These are phyloP conservation scores for Mandrillus leucophaeus DNA, from an alignment of 2,113 vertebrate genomes.

Conservation along the genomic window DNA sequence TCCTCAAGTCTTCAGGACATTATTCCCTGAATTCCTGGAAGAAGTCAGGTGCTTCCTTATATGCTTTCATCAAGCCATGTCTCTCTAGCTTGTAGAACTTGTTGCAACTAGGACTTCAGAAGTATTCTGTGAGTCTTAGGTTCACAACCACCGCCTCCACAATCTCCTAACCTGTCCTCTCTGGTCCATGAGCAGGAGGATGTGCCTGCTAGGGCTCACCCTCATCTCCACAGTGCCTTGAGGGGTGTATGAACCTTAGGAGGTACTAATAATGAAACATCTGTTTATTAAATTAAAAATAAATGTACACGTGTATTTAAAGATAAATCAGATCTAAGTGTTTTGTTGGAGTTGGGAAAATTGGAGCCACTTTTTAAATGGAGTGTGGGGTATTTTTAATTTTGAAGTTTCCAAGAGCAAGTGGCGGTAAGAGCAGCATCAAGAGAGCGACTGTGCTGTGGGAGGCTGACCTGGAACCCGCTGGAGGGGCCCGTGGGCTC, in stretches of 20 bases:
- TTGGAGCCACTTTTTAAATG: neutral
- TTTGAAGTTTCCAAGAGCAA: neutral
- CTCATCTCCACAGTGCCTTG: accelerated
- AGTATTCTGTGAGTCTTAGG: neutral
- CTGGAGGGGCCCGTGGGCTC: neutral
- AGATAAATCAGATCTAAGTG: neutral
- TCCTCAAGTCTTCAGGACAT: neutral
- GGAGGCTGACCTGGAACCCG: no score
- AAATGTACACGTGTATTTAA: neutral
- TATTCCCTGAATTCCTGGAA: no score
- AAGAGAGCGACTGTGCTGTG: accelerated
- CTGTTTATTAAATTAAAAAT: neutral
- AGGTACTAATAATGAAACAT: no score
- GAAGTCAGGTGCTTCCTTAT: neutral
- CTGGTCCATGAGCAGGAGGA: accelerated
- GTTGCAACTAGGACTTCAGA: neutral
- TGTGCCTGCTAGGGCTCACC: accelerated
- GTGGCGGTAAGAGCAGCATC: neutral
- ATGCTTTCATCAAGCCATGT: accelerated
- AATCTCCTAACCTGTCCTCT: accelerated
- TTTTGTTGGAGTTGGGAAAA: neutral
- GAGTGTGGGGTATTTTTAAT: neutral
- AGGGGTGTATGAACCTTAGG: accelerated
- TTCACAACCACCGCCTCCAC: accelerated
- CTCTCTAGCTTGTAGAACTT: no score